Evolutionary conservation across 2,888 invertebrate genomes (phyloP), one percentile per base, ranked within the genome.

Genomic region (Caenorhabditis sulstoni): DNA sequence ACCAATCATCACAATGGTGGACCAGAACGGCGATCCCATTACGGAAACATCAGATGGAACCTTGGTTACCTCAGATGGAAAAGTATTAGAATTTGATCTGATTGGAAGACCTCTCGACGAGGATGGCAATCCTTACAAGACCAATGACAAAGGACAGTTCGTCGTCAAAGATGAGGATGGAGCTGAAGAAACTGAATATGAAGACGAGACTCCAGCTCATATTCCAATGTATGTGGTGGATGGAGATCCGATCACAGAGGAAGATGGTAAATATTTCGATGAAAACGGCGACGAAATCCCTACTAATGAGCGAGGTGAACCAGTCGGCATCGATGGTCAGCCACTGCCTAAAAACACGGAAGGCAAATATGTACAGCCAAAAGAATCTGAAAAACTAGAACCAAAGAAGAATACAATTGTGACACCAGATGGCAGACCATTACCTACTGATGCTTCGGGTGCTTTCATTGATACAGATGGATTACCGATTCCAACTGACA

Each of bases 1-100:
- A 18, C 83, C 84, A 4, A 73, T 85, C 16, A 82, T 82, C 44
- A 82, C 74, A 11, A 71, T 79, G 1, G 71, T 85, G n/a, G 82
- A 86, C 65, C 61, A 75, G n/a, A 65, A 81, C 22, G 80, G 81
- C 22, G 67, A 81, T 16, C 77, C 79, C 23, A 14, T 80, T 5
- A 22, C 61, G 9, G 58, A 61, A 39, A 62, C 71, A 20, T 66
- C 59, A 20, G 82, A 82, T 58, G 82, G 82, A 18, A 55, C 55
- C 0, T 47, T 76, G 14, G 55, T 80, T 0, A 77, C 79, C 1
- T 59, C 65, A 3, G 82, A 82, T 75, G 82, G 79, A 64, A 74
- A 74, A 35, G 45, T 49, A 16, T 22, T 75, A 2, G 61, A 74
- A 29, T 47, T 79, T 7, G 79, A 79, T 66, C 11, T 53, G 5